Conservation (phyloP, 1,140 invertebrate genomes). For the Ceratina australensis region DNA sequence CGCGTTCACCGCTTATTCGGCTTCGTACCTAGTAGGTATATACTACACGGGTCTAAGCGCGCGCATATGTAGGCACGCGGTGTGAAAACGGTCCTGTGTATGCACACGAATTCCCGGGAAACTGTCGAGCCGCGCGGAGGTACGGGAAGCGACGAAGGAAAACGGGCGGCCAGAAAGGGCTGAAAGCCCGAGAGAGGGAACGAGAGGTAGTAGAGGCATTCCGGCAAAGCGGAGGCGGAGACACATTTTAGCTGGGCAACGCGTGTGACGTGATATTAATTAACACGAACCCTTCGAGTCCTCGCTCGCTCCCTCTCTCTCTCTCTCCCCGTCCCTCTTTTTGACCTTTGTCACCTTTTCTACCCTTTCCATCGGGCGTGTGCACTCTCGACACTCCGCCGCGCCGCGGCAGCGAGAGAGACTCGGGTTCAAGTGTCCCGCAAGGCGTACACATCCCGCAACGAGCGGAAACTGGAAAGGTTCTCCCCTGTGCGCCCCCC, state of each 20-base stretch:
- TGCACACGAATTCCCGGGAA: slow-evolving; percentile 2
- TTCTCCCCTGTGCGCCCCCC: slow-evolving; percentile 4
- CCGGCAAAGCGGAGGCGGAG: slow-evolving; percentile 68
- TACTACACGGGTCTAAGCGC: neutral
- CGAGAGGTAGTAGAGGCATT: slow-evolving; percentile 67
- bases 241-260: slow-evolving; percentile 75
- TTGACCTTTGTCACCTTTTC: slow-evolving; percentile 54
- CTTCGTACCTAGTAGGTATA: neutral
- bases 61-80: neutral
- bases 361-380: slow-evolving; percentile 42
- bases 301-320: slow-evolving; percentile 41
- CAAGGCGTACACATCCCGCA: slow-evolving; percentile 69
- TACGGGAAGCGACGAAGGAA: slow-evolving; percentile 36
- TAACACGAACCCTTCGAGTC: slow-evolving; percentile 77
- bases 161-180: slow-evolving; percentile 25
- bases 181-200: slow-evolving; percentile 34
- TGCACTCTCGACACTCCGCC: slow-evolving; percentile 35
- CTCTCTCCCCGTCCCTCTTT: slow-evolving; percentile 9
- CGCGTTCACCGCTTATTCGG: slow-evolving; percentile 29
- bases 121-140: slow-evolving; percentile 3
- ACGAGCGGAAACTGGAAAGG: slow-evolving; percentile 72
- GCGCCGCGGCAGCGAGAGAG: slow-evolving; percentile 35
- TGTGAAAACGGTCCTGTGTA: slow-evolving; percentile 14
- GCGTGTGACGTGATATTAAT: slow-evolving; percentile 79
- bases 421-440: slow-evolving; percentile 73